phyloP scores from a whole-genome alignment of 2,888 invertebrate species.

The Plebejus anna region DNA sequence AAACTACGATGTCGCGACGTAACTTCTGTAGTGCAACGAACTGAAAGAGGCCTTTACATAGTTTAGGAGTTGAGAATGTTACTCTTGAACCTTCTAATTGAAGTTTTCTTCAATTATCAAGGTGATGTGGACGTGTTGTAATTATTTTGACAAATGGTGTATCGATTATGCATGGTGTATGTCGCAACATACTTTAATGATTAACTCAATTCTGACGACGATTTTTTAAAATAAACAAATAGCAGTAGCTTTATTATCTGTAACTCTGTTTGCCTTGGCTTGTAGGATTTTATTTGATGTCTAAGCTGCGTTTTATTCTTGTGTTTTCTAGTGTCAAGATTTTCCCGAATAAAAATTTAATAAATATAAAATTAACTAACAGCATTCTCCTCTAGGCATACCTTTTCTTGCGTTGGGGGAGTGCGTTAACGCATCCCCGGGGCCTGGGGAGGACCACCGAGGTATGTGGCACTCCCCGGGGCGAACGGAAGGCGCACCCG shows the following conservation, averaged over 20 bases:
- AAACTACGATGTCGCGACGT: too few species aligned
- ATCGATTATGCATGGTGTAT: not conserved
- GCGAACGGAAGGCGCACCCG: too few species aligned
- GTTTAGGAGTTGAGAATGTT: not conserved
- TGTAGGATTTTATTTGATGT: not conserved
- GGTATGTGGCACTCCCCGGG: too few species aligned
- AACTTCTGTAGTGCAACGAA: too few species aligned
- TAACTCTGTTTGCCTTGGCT: not conserved
- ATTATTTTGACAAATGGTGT: slow-evolving; percentile 7
- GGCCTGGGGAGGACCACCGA: too few species aligned
- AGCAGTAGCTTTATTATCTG: not conserved
- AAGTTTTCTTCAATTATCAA: not conserved
- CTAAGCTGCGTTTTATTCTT: not conserved
- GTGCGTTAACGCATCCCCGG: too few species aligned
- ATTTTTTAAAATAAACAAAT: not conserved
- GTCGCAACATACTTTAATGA: not conserved
- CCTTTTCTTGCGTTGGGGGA: too few species aligned
- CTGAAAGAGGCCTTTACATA: not conserved
- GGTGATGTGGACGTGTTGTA: not conserved
- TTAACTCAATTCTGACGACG: not conserved
- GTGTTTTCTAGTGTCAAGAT: not conserved
- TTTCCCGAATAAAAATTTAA: too few species aligned
- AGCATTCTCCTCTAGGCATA: too few species aligned
- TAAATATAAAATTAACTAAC: too few species aligned
- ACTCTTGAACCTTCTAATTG: not conserved